Evolutionary conservation across 2,113 vertebrate species (phyloP), one percentile per base, ranked within the genome.

Genomic region (Chaetorhynchus papuensis): DNA sequence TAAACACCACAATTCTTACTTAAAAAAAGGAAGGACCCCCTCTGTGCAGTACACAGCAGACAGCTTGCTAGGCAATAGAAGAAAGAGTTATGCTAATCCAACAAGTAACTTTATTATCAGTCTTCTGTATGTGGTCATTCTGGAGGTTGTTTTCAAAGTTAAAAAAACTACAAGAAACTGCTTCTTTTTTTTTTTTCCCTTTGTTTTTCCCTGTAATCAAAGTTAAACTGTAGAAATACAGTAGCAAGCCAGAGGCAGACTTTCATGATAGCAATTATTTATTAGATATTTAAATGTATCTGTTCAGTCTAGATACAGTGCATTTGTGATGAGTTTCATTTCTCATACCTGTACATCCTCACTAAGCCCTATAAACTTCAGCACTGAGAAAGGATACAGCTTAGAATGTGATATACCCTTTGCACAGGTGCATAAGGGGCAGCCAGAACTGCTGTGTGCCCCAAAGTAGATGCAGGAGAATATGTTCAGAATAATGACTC

Each of bases 141-240:
- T 35, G 11, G 11, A 19, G 9, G 3, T 18, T 74, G 12, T 39
- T 87, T 75, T 47, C 47, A 35, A 65, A 66, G 35, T 31, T 27
- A 7, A 47, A 69, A 66, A 57, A 54, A 57, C 5, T 4, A 35
- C 13, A 54, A 70, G 10, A 79, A 71, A 47, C 4, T 4, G 14
- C 5, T 35, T 35, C 0, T 0, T 15, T n/a, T 44, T 31, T 33
- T 82, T 10, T 15, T 3, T 52, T 30, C 12, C 12, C 31, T 42
- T 47, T 78, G 6, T 35, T 39, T 88, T 54, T 42, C 7, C 10
- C 6, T 42, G 22, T 42, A 77, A 68, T 49, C 6, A 6, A 56
- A 49, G 12, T 26, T 76, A 72, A 96, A 83, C 33, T 27, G 11
- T 26, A 86, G 54, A 88, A 83, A 69, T 31, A 76, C 0, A 57